Conservation (phyloP, 1,140 invertebrate genomes). For the Bombus pascuorum region DNA sequence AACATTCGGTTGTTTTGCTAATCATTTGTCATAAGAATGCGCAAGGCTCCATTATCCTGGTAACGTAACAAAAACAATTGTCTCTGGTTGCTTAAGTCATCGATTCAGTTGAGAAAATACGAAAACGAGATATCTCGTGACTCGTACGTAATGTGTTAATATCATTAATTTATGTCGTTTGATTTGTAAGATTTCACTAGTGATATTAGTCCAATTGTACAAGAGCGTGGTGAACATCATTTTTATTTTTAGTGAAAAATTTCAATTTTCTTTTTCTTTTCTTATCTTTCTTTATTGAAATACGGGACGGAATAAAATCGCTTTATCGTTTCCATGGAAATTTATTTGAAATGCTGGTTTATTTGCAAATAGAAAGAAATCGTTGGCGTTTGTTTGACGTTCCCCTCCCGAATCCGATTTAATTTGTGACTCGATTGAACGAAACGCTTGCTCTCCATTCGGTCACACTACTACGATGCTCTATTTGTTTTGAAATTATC, state of each 20-base stretch:
- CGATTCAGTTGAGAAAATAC: too few species aligned
- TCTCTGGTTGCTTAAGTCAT: too few species aligned
- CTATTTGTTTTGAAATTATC: neutral
- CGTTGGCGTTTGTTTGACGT: constrained; percentile 15
- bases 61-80: too few species aligned
- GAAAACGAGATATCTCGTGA: too few species aligned
- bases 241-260: constrained; percentile 5
- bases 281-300: neutral
- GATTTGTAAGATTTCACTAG: neutral
- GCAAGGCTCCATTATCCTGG: too few species aligned
- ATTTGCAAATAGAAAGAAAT: constrained; percentile 23
- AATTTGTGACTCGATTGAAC: constrained; percentile 27
- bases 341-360: neutral
- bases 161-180: neutral
- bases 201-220: neutral
- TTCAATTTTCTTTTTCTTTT: neutral
- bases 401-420: neutral
- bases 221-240: neutral
- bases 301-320: neutral
- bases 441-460: neutral
- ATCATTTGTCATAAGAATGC: too few species aligned
- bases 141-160: neutral
- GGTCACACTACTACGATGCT: neutral
- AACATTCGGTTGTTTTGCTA: too few species aligned
- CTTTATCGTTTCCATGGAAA: neutral